These are phyloP conservation scores for Eupithecia subumbrata DNA, from an alignment of 2,888 invertebrate species.

Conservation along the genomic window DNA sequence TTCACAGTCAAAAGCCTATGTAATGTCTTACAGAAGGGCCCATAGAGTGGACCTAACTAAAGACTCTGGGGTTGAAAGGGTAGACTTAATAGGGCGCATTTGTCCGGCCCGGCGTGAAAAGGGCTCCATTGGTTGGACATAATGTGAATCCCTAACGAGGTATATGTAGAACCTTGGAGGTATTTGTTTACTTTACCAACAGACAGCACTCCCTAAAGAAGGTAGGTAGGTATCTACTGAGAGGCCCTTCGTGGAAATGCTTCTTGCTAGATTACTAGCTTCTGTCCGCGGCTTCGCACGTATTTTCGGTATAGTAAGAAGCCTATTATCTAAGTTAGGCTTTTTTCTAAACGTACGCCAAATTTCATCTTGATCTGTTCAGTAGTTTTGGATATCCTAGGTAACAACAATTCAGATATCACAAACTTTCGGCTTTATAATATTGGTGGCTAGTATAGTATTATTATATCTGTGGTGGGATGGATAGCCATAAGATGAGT, in stretches of 20 bases:
- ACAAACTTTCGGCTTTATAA: too few relatives aligned
- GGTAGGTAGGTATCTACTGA: neutral
- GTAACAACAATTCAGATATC: too few relatives aligned
- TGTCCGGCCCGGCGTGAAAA: slow-evolving; percentile 54
- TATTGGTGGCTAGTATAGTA: too few relatives aligned
- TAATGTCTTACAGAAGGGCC: slow-evolving; percentile 40
- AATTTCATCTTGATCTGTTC: too few relatives aligned
- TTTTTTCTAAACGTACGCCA: too few relatives aligned
- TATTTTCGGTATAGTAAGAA: too few relatives aligned
- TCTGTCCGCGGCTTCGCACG: neutral
- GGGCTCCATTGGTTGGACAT: slow-evolving; percentile 49
- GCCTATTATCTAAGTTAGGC: too few relatives aligned
- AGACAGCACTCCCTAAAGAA: neutral
- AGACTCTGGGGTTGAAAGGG: slow-evolving; percentile 51
- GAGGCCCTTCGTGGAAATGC: neutral
- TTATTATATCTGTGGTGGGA: too few relatives aligned
- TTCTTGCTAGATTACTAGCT: neutral
- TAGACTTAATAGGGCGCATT: slow-evolving; percentile 55
- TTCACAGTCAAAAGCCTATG: slow-evolving; percentile 40
- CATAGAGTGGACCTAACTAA: slow-evolving; percentile 46
- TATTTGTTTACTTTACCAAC: slow-evolving; percentile 43
- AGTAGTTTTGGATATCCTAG: too few relatives aligned
- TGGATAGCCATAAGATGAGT: too few relatives aligned
- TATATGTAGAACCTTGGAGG: slow-evolving; percentile 43
- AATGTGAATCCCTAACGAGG: slow-evolving; percentile 54